These are phyloP conservation scores for Neodiprion lecontei DNA, from an alignment of 1,140 invertebrate species.

Conservation along the genomic window DNA sequence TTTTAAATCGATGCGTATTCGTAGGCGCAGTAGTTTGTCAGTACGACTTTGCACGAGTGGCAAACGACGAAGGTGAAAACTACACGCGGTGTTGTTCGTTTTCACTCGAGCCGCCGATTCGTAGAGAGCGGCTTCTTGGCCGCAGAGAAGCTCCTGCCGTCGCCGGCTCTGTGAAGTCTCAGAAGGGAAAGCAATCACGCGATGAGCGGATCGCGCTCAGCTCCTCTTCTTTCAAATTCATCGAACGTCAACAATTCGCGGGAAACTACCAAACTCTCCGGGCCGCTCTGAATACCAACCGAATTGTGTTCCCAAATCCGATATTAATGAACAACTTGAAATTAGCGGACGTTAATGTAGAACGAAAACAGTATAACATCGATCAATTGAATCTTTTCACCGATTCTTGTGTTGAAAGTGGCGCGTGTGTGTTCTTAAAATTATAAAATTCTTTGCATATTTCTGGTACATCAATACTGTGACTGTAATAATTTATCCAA, in stretches of 20 bases:
- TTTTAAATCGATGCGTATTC: too few relatives aligned
- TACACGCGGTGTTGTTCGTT: too few relatives aligned
- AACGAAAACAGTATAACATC: too few relatives aligned
- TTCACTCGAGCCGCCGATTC: background rate
- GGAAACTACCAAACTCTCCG: too few relatives aligned
- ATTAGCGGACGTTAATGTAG: background rate
- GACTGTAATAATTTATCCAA: background rate
- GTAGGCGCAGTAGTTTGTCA: too few relatives aligned
- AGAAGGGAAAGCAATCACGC: conserved; percentile 24
- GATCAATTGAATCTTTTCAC: background rate
- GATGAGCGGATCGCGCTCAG: conserved; percentile 19
- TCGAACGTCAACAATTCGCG: too few relatives aligned
- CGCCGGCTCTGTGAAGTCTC: background rate
- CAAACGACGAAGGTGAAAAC: too few relatives aligned
- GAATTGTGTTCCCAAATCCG: too few relatives aligned
- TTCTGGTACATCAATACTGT: background rate
- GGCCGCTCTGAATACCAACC: too few relatives aligned
- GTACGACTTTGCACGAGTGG: too few relatives aligned
- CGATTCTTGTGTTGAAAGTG: background rate
- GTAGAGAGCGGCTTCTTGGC: background rate
- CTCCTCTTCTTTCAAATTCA: conserved; percentile 8
- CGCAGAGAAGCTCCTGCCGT: background rate
- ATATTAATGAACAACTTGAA: conserved; percentile 4
- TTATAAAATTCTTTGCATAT: background rate
- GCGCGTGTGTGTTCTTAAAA: background rate